These are phyloP conservation scores for Papilio glaucus DNA, from an alignment of 1,140 invertebrate genomes.

Conservation along the genomic window DNA sequence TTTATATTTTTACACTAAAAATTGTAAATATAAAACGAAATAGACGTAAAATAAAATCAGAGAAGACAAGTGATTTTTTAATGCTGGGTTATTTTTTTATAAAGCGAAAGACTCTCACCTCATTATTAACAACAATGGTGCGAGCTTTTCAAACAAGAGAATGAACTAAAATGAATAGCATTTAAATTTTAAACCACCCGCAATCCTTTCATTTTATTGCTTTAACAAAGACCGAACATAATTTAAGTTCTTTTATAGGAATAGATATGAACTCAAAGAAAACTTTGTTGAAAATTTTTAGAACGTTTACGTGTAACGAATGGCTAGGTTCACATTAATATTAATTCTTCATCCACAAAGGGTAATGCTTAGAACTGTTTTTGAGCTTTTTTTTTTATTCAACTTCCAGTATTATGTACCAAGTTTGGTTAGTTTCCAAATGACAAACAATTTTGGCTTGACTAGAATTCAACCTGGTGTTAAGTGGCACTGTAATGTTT, in stretches of 20 bases:
- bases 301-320: not conserved
- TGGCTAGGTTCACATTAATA: no score
- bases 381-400: no score
- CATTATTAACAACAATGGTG: conserved; percentile 15
- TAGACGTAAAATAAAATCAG: no score
- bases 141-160: conserved; percentile 10
- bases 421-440: no score
- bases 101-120: conserved; percentile 9
- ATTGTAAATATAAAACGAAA: no score
- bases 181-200: conserved; percentile 17
- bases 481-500: no score
- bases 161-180: conserved; percentile 11
- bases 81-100: not conserved
- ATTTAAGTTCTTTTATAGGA: conserved; percentile 10
- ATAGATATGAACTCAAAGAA: conserved; percentile 4
- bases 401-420: no score
- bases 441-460: no score
- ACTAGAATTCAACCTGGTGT: no score
- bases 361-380: no score
- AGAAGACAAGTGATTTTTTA: not conserved
- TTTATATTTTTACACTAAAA: no score
- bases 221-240: conserved; percentile 1
- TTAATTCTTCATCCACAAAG: no score
- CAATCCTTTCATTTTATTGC: conserved; percentile 19
- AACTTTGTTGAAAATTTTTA: not conserved